phyloP scores from a whole-genome alignment of 2,888 invertebrate species.

The Thymelicus lineola region DNA sequence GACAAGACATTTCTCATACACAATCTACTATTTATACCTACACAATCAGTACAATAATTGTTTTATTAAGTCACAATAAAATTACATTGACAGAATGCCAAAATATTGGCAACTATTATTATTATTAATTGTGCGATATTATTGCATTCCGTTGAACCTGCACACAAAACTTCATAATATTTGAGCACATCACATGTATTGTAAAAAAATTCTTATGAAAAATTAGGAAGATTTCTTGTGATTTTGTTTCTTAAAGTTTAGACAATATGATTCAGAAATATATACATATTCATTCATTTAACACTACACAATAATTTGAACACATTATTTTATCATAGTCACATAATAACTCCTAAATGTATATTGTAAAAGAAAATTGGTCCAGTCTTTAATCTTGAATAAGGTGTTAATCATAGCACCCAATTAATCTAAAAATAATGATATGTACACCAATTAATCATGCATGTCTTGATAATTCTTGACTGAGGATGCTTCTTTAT shows the following conservation, averaged over 20 bases:
- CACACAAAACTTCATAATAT: neutral
- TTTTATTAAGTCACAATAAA: neutral
- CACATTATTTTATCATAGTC: neutral
- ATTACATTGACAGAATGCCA: neutral
- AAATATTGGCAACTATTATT: neutral
- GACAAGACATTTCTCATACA: neutral
- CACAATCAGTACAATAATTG: neutral
- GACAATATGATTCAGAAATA: no score
- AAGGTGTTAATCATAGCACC: slow-evolving; percentile 10
- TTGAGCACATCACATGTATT: no score
- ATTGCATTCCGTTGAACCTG: neutral
- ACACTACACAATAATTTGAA: slow-evolving; percentile 4
- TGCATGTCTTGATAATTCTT: neutral
- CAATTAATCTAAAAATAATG: neutral
- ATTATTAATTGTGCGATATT: neutral
- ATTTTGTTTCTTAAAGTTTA: no score
- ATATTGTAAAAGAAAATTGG: slow-evolving; percentile 7
- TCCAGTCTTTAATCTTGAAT: slow-evolving; percentile 18
- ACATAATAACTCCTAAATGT: neutral
- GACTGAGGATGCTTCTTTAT: neutral
- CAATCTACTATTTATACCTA: neutral
- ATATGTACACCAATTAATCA: neutral
- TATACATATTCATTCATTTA: neutral
- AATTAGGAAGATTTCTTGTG: no score
- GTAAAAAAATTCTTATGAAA: no score